Percentiles rank a stretch among this genome's conserved stretches.
Evolutionary conservation across 2,888 invertebrate species (phyloP).

Genomic region (Trypoxylon attenuatum): DNA sequence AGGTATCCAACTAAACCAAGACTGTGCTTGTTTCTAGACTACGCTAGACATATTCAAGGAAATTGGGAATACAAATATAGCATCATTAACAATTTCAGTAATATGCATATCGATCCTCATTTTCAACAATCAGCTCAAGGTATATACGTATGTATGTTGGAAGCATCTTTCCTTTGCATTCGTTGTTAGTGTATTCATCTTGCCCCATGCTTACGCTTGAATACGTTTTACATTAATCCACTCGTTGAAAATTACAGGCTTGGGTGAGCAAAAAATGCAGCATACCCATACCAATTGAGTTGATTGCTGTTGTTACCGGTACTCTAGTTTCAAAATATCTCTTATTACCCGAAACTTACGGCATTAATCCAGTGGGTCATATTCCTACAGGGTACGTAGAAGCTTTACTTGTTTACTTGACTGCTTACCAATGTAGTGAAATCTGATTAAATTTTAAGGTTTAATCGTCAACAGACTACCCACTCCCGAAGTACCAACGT

Average conservation of each 20-base stretch:
- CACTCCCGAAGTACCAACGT: constrained; percentile 77
- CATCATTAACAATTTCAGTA: constrained; percentile 79
- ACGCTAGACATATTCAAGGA: constrained; percentile 78
- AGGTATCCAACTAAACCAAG: too few species aligned
- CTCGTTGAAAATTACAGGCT: constrained; percentile 74
- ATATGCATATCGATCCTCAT: constrained; percentile 79
- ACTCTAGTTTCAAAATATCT: constrained; percentile 80
- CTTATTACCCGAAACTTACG: constrained; percentile 76
- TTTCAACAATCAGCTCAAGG: constrained; percentile 81
- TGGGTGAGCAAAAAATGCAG: constrained; percentile 77
- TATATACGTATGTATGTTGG: too few species aligned
- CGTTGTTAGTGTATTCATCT: too few species aligned
- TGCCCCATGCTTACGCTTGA: too few species aligned
- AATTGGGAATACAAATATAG: constrained; percentile 77
- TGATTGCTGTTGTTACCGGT: constrained; percentile 82
- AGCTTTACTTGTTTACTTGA: constrained; percentile 29
- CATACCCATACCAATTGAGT: constrained; percentile 85
- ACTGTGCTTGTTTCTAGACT: constrained; percentile 75
- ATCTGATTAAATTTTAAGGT: constrained; percentile 17
- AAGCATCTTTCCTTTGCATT: too few species aligned
- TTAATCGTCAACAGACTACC: constrained; percentile 77
- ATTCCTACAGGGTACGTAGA: constrained; percentile 81
- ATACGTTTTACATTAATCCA: background rate
- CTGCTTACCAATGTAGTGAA: constrained; percentile 42
- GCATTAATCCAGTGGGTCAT: constrained; percentile 79